phyloP scores from a whole-genome alignment of 2,888 invertebrate genomes.

The Colostygia pectinataria region DNA sequence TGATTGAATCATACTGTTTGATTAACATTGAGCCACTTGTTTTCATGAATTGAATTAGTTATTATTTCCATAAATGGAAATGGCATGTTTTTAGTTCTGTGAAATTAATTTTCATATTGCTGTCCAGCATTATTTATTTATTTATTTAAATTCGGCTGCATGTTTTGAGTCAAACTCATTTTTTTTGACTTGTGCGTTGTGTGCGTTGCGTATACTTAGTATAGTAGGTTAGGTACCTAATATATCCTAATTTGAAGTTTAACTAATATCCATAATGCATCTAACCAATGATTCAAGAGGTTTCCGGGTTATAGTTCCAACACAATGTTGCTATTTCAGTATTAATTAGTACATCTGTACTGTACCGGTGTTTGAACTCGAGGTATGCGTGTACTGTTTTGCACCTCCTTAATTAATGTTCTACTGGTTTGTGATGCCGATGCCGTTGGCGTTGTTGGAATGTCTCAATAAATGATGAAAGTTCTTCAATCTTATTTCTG shows the following conservation, averaged over 20 bases:
- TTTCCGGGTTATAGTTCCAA: constrained; percentile 36
- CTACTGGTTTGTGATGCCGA: constrained; percentile 6
- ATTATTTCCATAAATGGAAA: constrained; percentile 1
- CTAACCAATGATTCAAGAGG: constrained; percentile 43
- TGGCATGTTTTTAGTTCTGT: background rate
- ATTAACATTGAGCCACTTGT: background rate
- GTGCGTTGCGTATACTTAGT: too few relatives aligned
- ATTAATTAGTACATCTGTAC: constrained; percentile 60
- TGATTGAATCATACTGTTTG: constrained; percentile 11
- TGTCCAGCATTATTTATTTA: too few relatives aligned
- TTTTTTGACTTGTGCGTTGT: too few relatives aligned
- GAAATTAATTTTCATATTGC: background rate
- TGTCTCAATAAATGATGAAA: constrained; percentile 10
- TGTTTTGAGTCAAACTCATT: background rate
- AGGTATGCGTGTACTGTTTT: constrained; percentile 48
- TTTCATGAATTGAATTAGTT: background rate
- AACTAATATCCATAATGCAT: constrained; percentile 32
- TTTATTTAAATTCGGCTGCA: background rate
- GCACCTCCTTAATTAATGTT: constrained; percentile 20
- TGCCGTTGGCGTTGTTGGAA: constrained; percentile 16
- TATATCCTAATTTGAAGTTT: constrained; percentile 28
- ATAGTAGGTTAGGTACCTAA: constrained; percentile 9
- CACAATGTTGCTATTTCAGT: constrained; percentile 58
- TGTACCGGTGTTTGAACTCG: constrained; percentile 49
- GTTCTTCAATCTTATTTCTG: constrained; percentile 8